Percentiles rank a stretch among this genome's conserved stretches.
These are phyloP conservation scores for Galbula dea DNA, from an alignment of 2,113 vertebrate species.

Conservation along the genomic window DNA sequence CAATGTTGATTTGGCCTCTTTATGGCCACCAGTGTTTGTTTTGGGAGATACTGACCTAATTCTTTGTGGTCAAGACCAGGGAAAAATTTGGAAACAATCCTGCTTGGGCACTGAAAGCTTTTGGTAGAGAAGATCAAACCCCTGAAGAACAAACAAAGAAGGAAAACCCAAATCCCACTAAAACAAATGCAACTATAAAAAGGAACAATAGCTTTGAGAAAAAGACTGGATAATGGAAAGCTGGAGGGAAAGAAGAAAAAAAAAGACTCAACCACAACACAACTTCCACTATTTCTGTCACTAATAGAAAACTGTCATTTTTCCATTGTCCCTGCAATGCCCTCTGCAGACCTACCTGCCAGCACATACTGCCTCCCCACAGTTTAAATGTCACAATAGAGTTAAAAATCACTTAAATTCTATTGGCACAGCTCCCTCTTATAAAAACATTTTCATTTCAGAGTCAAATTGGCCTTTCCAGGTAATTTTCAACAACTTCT, in stretches of 20 bases:
- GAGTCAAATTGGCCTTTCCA: not conserved
- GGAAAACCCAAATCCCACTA: not conserved
- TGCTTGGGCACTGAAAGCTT: fast-evolving
- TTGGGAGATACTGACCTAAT: not conserved
- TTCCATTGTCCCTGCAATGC: not conserved
- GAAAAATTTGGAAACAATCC: not conserved
- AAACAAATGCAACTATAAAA: not conserved
- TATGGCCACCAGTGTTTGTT: not conserved
- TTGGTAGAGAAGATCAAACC: not conserved
- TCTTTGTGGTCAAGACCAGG: not conserved
- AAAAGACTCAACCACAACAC: not conserved
- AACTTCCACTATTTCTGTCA: not conserved
- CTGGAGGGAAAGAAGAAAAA: not conserved
- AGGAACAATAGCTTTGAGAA: not conserved
- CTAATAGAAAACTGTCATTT: not conserved
- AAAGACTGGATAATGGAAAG: not conserved
- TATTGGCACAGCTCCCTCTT: not conserved
- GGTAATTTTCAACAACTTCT: not conserved
- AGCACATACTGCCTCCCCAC: not conserved
- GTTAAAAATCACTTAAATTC: not conserved
- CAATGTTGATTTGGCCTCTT: not conserved
- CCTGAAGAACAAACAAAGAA: not conserved
- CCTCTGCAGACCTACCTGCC: not conserved
- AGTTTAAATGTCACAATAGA: not conserved
- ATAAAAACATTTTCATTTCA: not conserved